phyloP scores from a whole-genome alignment of 2,888 invertebrate species.

The Odontothrips loti region DNA sequence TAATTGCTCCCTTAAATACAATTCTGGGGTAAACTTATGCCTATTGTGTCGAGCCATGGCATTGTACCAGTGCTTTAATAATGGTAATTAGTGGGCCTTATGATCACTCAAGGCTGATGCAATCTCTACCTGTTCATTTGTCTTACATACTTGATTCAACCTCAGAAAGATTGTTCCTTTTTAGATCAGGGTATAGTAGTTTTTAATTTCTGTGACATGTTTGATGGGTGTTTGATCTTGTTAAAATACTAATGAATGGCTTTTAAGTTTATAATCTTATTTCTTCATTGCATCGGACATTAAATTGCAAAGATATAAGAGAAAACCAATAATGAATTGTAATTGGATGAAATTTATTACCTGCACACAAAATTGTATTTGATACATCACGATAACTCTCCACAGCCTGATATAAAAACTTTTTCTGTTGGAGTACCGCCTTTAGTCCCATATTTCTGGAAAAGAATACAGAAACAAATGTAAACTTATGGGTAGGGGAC shows the following conservation, averaged over 20 bases:
- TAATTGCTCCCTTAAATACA: too few relatives aligned
- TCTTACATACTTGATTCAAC: background rate
- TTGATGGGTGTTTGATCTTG: background rate
- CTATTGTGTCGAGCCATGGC: too few relatives aligned
- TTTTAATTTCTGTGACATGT: background rate
- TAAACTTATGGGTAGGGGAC: background rate
- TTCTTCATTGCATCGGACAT: background rate
- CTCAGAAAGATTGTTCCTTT: conserved; percentile 11
- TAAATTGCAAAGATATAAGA: background rate
- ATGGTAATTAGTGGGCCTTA: too few relatives aligned
- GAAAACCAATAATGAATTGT: background rate
- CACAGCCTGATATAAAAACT: conserved; percentile 76
- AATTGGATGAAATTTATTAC: background rate
- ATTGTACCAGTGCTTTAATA: too few relatives aligned
- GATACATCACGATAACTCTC: conserved; percentile 61
- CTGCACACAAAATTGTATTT: background rate
- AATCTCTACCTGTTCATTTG: too few relatives aligned
- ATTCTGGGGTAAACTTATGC: too few relatives aligned
- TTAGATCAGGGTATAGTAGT: conserved; percentile 7
- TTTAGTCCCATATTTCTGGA: conserved; percentile 69
- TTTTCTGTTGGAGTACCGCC: conserved; percentile 73
- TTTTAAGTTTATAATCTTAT: background rate
- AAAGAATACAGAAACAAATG: conserved; percentile 36
- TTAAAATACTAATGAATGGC: background rate
- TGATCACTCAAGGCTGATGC: too few relatives aligned